Percentiles rank a stretch among this genome's conserved stretches.
These are phyloP conservation scores for Anas platyrhynchos DNA, from an alignment of 2,113 vertebrate species.

Conservation along the genomic window DNA sequence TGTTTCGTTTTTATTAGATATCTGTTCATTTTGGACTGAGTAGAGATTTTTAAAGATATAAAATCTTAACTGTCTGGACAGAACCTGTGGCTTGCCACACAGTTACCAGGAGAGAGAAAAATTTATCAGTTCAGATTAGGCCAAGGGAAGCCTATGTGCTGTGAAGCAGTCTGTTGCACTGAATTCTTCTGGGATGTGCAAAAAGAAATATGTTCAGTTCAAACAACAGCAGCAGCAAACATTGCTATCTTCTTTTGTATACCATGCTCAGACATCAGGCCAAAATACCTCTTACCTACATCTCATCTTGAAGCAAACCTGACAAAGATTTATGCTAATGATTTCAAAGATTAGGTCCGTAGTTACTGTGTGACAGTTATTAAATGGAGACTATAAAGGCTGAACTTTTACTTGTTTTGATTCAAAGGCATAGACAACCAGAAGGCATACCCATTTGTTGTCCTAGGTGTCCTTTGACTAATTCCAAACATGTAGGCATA, in stretches of 20 bases:
- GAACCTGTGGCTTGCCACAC: neutral
- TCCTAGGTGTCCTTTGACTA: neutral
- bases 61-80: neutral
- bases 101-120: neutral
- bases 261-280: neutral
- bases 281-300: neutral
- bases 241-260: neutral
- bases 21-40: neutral
- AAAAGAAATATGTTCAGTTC: neutral
- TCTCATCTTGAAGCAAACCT: neutral
- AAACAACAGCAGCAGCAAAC: neutral
- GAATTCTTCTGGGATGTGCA: neutral
- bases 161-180: accelerated
- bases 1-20: neutral
- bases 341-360: neutral
- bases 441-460: neutral
- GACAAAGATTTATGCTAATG: neutral
- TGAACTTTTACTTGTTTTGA: neutral
- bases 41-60: neutral
- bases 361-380: neutral
- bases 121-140: neutral
- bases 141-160: neutral
- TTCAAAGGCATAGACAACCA: neutral
- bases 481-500: neutral
- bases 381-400: neutral